These are phyloP conservation scores for Tridacna gigas DNA, from an alignment of 2,888 invertebrate genomes.

Conservation along the genomic window DNA sequence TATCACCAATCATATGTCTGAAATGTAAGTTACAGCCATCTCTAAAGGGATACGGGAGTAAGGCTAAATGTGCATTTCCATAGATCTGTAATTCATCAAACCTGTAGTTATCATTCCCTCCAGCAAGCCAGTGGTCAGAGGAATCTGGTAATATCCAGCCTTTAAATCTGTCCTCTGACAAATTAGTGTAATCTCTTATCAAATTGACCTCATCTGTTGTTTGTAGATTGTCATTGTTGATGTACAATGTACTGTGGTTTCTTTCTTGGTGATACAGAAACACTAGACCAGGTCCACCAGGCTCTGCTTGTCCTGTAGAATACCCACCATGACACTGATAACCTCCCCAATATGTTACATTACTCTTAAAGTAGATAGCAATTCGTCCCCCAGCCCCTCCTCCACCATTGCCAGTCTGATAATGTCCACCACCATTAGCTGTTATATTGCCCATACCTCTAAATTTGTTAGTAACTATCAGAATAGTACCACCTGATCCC, in stretches of 20 bases:
- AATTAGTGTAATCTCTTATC: slow-evolving; percentile 68
- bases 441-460: slow-evolving; percentile 75
- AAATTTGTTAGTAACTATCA: slow-evolving; percentile 66
- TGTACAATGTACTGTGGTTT: slow-evolving; percentile 72
- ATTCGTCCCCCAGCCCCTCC: slow-evolving; percentile 77
- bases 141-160: slow-evolving; percentile 76
- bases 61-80: slow-evolving; percentile 77
- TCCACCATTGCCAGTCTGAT: slow-evolving; percentile 66
- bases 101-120: slow-evolving; percentile 63
- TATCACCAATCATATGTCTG: slow-evolving; percentile 77
- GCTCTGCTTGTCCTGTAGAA: slow-evolving; percentile 57
- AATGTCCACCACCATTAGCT: slow-evolving; percentile 73
- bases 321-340: slow-evolving; percentile 74
- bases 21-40: slow-evolving; percentile 70
- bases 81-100: slow-evolving; percentile 77
- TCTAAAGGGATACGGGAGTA: slow-evolving; percentile 68
- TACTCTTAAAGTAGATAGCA: slow-evolving; percentile 72
- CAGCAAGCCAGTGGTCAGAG: slow-evolving; percentile 70
- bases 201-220: slow-evolving; percentile 53
- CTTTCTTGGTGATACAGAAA: slow-evolving; percentile 72
- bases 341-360: slow-evolving; percentile 74
- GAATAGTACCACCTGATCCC: slow-evolving; percentile 75
- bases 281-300: slow-evolving; percentile 77
- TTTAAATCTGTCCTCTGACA: slow-evolving; percentile 73
- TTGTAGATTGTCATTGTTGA: slow-evolving; percentile 69